Evolutionary conservation across 1,140 invertebrate genomes (phyloP).

Genomic region (Drosophila prosaltans): DNA sequence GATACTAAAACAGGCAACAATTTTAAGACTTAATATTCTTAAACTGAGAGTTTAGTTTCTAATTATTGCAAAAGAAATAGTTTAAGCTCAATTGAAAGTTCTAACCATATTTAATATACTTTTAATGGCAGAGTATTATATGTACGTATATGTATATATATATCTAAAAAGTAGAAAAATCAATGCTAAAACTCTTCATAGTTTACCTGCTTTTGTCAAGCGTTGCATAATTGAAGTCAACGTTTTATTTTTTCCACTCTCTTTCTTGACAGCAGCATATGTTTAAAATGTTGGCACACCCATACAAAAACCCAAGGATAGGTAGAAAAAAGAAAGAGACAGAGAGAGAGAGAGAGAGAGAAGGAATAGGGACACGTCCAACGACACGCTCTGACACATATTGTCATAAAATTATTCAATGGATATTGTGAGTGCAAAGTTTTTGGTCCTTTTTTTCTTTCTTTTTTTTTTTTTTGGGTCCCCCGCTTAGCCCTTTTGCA

Average conservation of each 20-base stretch:
- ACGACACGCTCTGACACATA: constrained; percentile 75
- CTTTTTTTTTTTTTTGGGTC: neutral
- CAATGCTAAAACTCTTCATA: constrained; percentile 52
- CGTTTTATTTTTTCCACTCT: constrained; percentile 29
- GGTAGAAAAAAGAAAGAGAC: neutral
- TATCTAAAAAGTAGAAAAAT: constrained; percentile 7
- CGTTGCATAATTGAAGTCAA: constrained; percentile 62
- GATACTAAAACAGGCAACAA: too few relatives aligned
- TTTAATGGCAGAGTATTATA: neutral
- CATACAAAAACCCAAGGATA: neutral
- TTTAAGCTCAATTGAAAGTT: neutral
- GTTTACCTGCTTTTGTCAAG: constrained; percentile 69
- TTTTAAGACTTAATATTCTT: too few relatives aligned
- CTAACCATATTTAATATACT: neutral
- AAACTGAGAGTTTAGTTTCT: too few relatives aligned
- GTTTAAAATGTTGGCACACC: constrained; percentile 76
- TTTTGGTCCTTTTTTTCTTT: constrained; percentile 67
- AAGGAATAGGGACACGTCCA: constrained; percentile 19
- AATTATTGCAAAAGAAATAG: too few relatives aligned
- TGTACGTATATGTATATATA: neutral
- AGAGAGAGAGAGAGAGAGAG: neutral
- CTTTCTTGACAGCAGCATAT: constrained; percentile 52
- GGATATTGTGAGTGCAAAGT: constrained; percentile 76
- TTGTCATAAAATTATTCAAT: constrained; percentile 83
- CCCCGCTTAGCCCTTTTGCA: constrained; percentile 66